Percentiles rank a stretch among this genome's conserved stretches.
Evolutionary conservation across 2,113 vertebrate species (phyloP).

Genomic region (Grantiella picta): DNA sequence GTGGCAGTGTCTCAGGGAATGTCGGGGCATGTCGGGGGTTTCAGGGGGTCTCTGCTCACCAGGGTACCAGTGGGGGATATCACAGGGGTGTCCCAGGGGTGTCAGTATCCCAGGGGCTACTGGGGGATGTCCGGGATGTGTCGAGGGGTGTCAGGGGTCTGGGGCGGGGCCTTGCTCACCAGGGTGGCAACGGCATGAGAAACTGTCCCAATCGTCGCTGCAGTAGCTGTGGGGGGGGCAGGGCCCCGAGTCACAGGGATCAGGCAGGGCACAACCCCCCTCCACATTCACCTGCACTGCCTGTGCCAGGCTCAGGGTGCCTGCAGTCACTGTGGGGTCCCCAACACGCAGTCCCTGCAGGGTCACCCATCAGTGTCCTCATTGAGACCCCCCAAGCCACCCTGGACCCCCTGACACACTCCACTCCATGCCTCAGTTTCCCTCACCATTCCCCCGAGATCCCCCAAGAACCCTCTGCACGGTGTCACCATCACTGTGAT

Average conservation of each 20-base stretch:
- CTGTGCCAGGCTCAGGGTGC: conserved; percentile 73
- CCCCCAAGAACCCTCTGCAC: background rate
- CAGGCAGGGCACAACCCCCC: conserved; percentile 82
- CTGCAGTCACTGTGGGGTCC: background rate
- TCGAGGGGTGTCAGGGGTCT: background rate
- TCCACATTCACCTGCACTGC: conserved; percentile 82
- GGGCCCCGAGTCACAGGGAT: conserved; percentile 86
- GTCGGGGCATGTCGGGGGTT: background rate
- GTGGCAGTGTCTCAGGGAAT: background rate
- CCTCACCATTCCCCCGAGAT: background rate
- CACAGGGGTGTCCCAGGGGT: background rate
- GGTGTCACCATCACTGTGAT: background rate
- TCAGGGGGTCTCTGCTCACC: background rate
- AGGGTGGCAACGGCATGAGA: conserved; percentile 86
- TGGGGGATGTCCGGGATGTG: background rate
- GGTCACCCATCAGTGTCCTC: background rate
- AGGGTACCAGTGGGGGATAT: background rate
- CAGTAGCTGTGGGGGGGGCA: conserved; percentile 90
- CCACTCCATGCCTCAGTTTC: background rate
- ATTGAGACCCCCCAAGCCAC: background rate
- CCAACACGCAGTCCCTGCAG: background rate
- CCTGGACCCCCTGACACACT: background rate
- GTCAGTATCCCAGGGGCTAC: background rate
- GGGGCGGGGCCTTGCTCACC: conserved; percentile 64
- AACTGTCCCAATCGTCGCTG: conserved; percentile 87